Conservation (phyloP, 1,140 invertebrate species). For the Calephelis virginiensis region DNA sequence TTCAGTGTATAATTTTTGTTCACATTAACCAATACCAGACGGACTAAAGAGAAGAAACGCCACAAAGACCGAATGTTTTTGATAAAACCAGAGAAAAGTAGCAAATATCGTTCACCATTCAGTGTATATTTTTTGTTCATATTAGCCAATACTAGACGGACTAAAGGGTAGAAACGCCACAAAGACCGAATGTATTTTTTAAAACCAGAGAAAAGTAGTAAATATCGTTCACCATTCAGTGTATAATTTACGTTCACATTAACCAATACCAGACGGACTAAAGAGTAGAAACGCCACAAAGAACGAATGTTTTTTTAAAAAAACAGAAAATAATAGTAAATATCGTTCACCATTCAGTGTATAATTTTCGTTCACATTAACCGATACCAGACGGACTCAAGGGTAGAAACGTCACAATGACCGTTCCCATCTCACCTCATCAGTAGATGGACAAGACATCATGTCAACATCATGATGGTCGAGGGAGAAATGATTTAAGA, state of each 20-base stretch:
- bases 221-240: too few relatives aligned
- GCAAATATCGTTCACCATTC: too few relatives aligned
- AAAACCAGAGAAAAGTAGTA: too few relatives aligned
- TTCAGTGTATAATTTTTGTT: too few relatives aligned
- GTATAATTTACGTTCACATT: not conserved
- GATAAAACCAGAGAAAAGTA: too few relatives aligned
- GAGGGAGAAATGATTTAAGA: slow-evolving; percentile 45
- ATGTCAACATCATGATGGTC: slow-evolving; percentile 41
- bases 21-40: not conserved
- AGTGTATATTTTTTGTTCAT: not conserved
- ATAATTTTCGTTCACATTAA: not conserved
- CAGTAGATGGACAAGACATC: slow-evolving; percentile 42
- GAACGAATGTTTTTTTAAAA: not conserved
- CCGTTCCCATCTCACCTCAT: slow-evolving; percentile 50
- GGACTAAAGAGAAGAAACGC: not conserved
- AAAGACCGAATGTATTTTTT: too few relatives aligned
- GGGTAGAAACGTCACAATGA: slow-evolving; percentile 4
- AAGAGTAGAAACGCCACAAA: slow-evolving; percentile 5
- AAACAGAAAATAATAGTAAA: too few relatives aligned
- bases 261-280: not conserved
- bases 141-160: not conserved
- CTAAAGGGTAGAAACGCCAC: slow-evolving; percentile 3
- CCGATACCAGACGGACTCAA: not conserved
- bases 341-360: too few relatives aligned
- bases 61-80: not conserved